These are phyloP conservation scores for Sciurus niger DNA, from an alignment of 2,113 vertebrate genomes.

Conservation along the genomic window DNA sequence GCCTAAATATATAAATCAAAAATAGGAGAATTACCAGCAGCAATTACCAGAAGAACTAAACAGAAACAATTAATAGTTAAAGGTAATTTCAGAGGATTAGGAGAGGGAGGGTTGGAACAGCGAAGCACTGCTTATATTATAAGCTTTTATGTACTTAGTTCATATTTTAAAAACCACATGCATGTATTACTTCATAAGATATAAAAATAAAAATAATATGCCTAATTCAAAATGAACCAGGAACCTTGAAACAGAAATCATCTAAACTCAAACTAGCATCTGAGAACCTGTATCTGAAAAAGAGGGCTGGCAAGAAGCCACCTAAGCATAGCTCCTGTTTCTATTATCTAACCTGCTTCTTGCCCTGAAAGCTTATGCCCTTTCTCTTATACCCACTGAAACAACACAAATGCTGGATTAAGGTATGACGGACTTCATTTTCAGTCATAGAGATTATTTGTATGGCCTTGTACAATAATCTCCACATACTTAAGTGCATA, in stretches of 20 bases:
- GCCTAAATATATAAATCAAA: slow-evolving; percentile 47
- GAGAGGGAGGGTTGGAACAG: background rate
- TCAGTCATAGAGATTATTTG: background rate
- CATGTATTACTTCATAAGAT: slow-evolving; percentile 35
- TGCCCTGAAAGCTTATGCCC: background rate
- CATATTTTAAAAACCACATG: slow-evolving; percentile 45
- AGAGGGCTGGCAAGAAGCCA: background rate
- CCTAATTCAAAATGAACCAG: slow-evolving; percentile 52
- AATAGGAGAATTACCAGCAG: slow-evolving; percentile 9
- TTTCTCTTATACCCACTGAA: slow-evolving; percentile 3
- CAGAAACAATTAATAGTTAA: slow-evolving; percentile 51
- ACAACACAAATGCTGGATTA: slow-evolving; percentile 19
- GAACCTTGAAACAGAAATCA: slow-evolving; percentile 56
- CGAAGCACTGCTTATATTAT: slow-evolving; percentile 43
- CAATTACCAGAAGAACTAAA: slow-evolving; percentile 55
- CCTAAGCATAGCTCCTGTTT: slow-evolving; percentile 20
- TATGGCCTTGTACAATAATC: background rate
- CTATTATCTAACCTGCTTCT: background rate
- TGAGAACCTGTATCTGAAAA: slow-evolving; percentile 31
- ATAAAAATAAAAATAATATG: slow-evolving; percentile 18
- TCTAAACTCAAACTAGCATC: slow-evolving; percentile 52
- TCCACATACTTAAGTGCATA: background rate
- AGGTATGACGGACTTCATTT: slow-evolving; percentile 34
- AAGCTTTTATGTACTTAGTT: slow-evolving; percentile 51
- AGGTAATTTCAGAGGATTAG: slow-evolving; percentile 54